Conservation (phyloP, 1,140 invertebrate genomes). For the Drosophila bocki region DNA sequence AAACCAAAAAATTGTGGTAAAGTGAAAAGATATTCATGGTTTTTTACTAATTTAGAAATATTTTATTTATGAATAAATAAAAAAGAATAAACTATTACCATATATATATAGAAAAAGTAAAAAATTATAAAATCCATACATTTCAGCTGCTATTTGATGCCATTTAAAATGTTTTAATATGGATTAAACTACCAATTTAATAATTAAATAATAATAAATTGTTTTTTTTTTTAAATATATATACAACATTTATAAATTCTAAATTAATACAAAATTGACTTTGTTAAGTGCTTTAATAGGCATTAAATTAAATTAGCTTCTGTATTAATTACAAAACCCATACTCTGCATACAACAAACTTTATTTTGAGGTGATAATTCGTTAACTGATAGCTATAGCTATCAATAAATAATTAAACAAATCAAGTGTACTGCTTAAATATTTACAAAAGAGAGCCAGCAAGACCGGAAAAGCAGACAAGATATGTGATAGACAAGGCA, state of each 20-base stretch:
- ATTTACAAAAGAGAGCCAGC: slow-evolving; percentile 7
- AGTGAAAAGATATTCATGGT: neutral
- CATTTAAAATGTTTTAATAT: neutral
- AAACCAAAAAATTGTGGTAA: neutral
- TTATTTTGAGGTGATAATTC: neutral
- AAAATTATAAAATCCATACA: neutral
- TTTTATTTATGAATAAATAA: neutral
- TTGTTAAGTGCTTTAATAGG: neutral
- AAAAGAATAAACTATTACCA: too few species aligned
- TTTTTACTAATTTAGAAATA: slow-evolving; percentile 9
- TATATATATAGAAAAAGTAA: neutral
- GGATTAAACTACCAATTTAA: neutral
- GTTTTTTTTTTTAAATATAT: too few species aligned
- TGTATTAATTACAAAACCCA: neutral
- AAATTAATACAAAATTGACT: neutral
- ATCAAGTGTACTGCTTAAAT: slow-evolving; percentile 10
- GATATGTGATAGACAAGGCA: slow-evolving; percentile 7
- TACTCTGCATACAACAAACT: neutral
- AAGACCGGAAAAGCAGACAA: slow-evolving; percentile 4
- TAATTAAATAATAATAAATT: too few species aligned
- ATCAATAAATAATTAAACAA: slow-evolving; percentile 11
- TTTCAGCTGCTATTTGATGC: neutral
- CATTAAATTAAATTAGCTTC: neutral
- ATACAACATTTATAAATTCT: too few species aligned
- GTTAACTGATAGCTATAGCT: neutral